phyloP scores from a whole-genome alignment of 2,888 invertebrate species.

The Icerya purchasi region DNA sequence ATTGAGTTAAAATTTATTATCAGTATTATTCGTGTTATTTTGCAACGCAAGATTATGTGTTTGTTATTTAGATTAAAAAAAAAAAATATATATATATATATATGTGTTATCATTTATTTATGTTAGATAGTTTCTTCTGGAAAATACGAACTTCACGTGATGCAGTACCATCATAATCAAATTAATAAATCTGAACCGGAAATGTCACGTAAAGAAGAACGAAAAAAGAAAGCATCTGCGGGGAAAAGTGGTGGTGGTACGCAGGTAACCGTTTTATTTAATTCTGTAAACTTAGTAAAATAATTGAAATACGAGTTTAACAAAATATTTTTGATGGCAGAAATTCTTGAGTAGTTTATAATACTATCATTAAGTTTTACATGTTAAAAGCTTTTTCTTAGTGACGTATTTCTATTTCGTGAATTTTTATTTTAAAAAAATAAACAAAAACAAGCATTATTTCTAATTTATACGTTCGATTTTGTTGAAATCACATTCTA shows the following conservation, averaged over 20 bases:
- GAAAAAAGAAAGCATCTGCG: slow-evolving; percentile 63
- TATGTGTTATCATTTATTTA: too few species aligned
- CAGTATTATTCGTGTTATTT: too few species aligned
- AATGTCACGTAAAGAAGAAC: slow-evolving; percentile 57
- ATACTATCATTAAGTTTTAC: not conserved
- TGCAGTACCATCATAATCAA: slow-evolving; percentile 36
- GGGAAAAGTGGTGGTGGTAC: slow-evolving; percentile 81
- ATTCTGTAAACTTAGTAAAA: not conserved
- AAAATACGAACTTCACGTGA: slow-evolving; percentile 41
- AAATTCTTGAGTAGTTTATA: not conserved
- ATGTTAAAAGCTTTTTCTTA: not conserved
- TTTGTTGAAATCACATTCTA: too few species aligned
- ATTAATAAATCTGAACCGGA: slow-evolving; percentile 16
- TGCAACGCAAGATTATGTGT: too few species aligned
- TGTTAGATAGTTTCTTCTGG: slow-evolving; percentile 46
- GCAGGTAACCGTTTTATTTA: slow-evolving; percentile 28
- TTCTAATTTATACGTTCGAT: too few species aligned
- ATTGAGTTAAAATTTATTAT: too few species aligned
- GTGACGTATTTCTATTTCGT: not conserved
- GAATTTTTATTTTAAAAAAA: too few species aligned
- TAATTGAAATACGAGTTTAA: not conserved
- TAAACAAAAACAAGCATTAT: too few species aligned
- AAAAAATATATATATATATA: too few species aligned
- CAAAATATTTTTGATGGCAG: not conserved
- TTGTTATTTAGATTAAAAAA: too few species aligned